Evolutionary conservation across 2,797 vertebrate genomes (phyloP).

Genomic region (Myioborus miniatus): DNA sequence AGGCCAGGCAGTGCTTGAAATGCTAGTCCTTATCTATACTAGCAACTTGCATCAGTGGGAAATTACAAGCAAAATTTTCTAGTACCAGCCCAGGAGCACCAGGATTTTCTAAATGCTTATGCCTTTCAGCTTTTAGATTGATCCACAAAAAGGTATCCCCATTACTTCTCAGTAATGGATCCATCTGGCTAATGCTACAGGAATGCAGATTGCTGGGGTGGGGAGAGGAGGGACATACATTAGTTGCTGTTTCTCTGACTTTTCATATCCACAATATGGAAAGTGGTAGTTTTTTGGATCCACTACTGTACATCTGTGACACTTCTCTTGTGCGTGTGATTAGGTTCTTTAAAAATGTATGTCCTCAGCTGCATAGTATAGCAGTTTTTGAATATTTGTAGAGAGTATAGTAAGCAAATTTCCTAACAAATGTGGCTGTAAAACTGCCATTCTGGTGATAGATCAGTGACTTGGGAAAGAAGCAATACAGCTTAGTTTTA

Average conservation of each 20-base stretch:
- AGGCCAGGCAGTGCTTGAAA: neutral
- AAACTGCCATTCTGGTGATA: neutral
- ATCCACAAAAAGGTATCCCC: slow-evolving; percentile 56
- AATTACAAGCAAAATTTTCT: neutral
- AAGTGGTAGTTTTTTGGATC: slow-evolving; percentile 52
- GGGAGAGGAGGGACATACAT: neutral
- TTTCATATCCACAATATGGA: neutral
- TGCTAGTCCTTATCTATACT: neutral
- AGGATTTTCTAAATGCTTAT: neutral
- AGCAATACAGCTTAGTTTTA: neutral
- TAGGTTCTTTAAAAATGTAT: neutral
- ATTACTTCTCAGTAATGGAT: slow-evolving; percentile 72
- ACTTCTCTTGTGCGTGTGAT: neutral
- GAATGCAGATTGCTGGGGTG: neutral
- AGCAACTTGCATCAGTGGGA: neutral
- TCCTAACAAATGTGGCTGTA: neutral
- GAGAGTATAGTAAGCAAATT: neutral
- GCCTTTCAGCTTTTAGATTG: slow-evolving; percentile 47
- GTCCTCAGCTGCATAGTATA: slow-evolving; percentile 49
- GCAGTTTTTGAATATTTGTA: neutral
- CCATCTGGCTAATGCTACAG: slow-evolving; percentile 20
- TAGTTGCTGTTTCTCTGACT: neutral
- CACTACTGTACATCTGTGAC: slow-evolving; percentile 67
- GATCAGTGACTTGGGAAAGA: neutral
- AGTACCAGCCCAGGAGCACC: slow-evolving; percentile 7